Base-by-base conservation (phyloP, 92 coral and sea anemone genomes). In the Heliopora coerulea region DNA sequence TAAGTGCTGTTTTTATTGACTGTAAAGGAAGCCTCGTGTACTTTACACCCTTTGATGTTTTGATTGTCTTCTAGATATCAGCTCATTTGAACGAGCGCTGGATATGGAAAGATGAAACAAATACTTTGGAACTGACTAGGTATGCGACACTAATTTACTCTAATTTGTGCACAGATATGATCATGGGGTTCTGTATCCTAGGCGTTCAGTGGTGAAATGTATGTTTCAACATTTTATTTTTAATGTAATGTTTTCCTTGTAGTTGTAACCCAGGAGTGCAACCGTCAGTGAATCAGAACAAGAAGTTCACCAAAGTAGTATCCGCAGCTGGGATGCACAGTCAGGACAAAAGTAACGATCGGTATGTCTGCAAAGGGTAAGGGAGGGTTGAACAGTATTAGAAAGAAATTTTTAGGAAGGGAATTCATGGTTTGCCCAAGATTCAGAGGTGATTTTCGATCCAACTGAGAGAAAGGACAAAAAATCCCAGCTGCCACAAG, bases 21-120 rank as follows among this genome's bases (percentile, higher is more conserved):
- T 50, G 20, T 50, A 17, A 50, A 17, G n/a, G n/a, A n/a, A n/a
- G n/a, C n/a, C n/a, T n/a, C n/a, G n/a, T n/a, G n/a, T n/a, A n/a
- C n/a, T n/a, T n/a, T n/a, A n/a, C n/a, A n/a, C n/a, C n/a, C n/a
- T n/a, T n/a, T n/a, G n/a, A n/a, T n/a, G n/a, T n/a, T n/a, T n/a
- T n/a, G n/a, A n/a, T n/a, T n/a, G n/a, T 33, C 0, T 40, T 2
- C 48, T 33, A 70, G 77, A 23, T 54, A 8, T 33, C 77, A 52
- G 31, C 54, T 33, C 34, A 52, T 15, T 54, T 88, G 54, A 90
- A 91, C 39, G 82, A 84, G 59, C 83, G 91, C 29, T 95, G 99
- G 99, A 66, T 95, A 14, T 95, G 99, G 99, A 91, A 86, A 54
- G 99, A 95, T 17, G 99, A 95, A 4, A 90, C 96, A 32, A 95